Evolutionary conservation across 2,888 invertebrate species (phyloP).

Genomic region (Apamea monoglypha): DNA sequence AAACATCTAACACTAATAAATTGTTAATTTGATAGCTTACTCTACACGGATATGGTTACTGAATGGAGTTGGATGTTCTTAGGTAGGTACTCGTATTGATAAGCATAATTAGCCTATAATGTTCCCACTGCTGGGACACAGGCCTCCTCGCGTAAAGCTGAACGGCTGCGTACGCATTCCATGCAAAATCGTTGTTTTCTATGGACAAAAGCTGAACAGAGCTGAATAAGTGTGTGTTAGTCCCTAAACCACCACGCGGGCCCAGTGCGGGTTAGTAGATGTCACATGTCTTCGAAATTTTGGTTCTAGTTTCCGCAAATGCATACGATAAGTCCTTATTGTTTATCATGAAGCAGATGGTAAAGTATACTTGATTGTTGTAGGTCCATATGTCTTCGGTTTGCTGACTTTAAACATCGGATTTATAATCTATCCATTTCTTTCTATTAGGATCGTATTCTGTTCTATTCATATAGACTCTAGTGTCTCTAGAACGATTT

Average conservation of each 20-base stretch:
- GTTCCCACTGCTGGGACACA: neutral
- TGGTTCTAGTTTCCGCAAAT: neutral
- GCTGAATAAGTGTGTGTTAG: too few species aligned
- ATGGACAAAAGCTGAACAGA: too few species aligned
- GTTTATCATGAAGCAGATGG: neutral
- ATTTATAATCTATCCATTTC: neutral
- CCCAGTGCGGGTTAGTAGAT: neutral
- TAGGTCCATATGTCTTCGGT: neutral
- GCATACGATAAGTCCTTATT: neutral
- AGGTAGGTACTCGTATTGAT: neutral
- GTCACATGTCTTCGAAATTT: neutral
- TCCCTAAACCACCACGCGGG: neutral
- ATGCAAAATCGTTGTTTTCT: too few species aligned
- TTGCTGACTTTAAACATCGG: neutral
- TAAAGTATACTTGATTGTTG: neutral
- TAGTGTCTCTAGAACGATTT: neutral
- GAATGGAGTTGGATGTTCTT: slow-evolving; percentile 23
- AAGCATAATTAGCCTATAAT: too few species aligned
- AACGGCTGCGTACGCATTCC: too few species aligned
- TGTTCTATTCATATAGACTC: neutral
- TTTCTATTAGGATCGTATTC: neutral
- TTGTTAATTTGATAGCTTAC: slow-evolving; percentile 62
- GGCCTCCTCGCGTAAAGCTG: neutral
- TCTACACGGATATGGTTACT: slow-evolving; percentile 42
- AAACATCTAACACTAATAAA: slow-evolving; percentile 60